Evolutionary conservation across 2,797 vertebrate genomes (phyloP), one percentile per base, ranked within the genome.

Genomic region (Stomatorhinus walkeri): DNA sequence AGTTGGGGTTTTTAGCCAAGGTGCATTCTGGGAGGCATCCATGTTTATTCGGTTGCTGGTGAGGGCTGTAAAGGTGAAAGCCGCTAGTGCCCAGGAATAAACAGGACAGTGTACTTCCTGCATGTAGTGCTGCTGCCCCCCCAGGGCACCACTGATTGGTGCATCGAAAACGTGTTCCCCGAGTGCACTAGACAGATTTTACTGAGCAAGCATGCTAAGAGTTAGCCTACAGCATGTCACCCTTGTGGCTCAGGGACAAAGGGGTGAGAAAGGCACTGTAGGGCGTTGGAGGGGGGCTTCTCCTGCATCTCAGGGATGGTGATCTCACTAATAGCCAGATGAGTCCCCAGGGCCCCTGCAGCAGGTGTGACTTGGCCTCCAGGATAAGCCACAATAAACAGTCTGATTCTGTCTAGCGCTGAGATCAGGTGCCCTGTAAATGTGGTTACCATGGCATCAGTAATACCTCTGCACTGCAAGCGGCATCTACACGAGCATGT

Each of bases 401-500:
- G 49, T 51, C 14, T 24, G 79, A 48, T 48, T 83, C 43, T 46
- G 36, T 8, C 12, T 22, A 49, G 46, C n/a, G 22, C 46, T 52
- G 85, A 56, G 49, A 86, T 56, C 49, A 9, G 51, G 28, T 56
- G 85, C 85, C 49, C 28, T 56, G 85, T 59, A 59, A 43, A n/a
- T 19, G 52, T n/a, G 32, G 51, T 87, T 59, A 48, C 83, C 46
- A 85, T 85, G 46, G 48, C 1, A 16, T 61, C 40, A 64, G 56
- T 24, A 24, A 48, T 24, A 12, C 36, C 56, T 12, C 56, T 0
- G 40, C 16, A 1, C 7, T 22, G 56, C 16, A 0, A 40, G 85
- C 12, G 7, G 19, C 54, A 28, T 72, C 87, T 88, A 90, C 90
- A 79, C 89, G 64, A 52, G 54, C 87, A 54, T 68, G 81, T 88